Conservation (phyloP, 1,140 invertebrate species). For the Ooceraea biroi region DNA sequence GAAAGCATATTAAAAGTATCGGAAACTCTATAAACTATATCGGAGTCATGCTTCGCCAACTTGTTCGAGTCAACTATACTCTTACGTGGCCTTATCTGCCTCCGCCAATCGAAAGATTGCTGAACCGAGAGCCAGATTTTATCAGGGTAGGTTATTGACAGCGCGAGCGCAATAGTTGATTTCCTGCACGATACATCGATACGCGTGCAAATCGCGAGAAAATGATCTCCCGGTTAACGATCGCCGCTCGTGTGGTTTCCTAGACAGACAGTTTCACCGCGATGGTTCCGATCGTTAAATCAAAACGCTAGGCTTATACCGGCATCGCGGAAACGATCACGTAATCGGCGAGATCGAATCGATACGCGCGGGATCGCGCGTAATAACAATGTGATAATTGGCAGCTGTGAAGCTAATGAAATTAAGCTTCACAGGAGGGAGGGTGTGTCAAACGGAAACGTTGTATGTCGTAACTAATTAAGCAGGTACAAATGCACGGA, state of each 20-base stretch:
- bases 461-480: background rate
- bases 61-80: background rate
- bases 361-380: background rate
- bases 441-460: background rate
- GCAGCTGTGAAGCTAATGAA: constrained; percentile 24
- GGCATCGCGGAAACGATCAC: constrained; percentile 19
- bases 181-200: constrained; percentile 42
- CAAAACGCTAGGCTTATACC: constrained; percentile 21
- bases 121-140: constrained; percentile 37
- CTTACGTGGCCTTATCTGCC: constrained; percentile 13
- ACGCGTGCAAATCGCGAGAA: constrained; percentile 30
- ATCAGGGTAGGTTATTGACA: constrained; percentile 52
- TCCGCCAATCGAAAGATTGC: constrained; percentile 28
- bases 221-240: constrained; percentile 54
- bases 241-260: constrained; percentile 33
- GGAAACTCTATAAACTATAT: constrained; percentile 1
- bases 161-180: constrained; percentile 13
- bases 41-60: background rate
- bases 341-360: constrained; percentile 16
- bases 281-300: constrained; percentile 40
- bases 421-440: constrained; percentile 4
- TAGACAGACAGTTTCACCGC: constrained; percentile 35
- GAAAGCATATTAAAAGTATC: background rate
- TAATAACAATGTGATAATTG: constrained; percentile 26
- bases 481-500: background rate